Percentiles rank a stretch among this genome's conserved stretches.
Conservation (phyloP, 2,797 vertebrate species). For the Catharus ustulatus region DNA sequence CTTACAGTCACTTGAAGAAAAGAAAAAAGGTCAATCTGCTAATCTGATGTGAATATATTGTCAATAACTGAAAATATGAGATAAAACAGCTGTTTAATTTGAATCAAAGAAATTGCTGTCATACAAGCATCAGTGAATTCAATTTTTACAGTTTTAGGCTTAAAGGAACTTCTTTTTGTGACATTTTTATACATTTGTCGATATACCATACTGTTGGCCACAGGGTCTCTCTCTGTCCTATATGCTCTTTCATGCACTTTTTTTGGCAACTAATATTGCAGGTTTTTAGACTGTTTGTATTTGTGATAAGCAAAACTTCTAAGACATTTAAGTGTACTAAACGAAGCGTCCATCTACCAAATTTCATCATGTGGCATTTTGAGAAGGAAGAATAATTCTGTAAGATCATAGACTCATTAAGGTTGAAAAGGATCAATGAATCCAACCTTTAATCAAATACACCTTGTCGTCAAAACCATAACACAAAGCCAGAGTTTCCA, state of each 20-base stretch:
- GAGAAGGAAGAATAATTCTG: background rate
- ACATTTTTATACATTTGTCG: background rate
- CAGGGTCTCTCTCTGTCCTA: background rate
- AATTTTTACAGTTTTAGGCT: background rate
- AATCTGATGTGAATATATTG: constrained; percentile 16
- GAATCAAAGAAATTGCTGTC: background rate
- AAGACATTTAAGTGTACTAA: background rate
- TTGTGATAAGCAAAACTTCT: background rate
- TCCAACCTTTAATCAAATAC: background rate
- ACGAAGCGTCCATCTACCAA: background rate
- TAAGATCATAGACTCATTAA: background rate
- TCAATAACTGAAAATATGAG: constrained; percentile 36
- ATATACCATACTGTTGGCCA: background rate
- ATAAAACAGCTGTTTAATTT: constrained; percentile 8
- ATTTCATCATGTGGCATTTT: background rate
- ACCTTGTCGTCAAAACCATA: background rate
- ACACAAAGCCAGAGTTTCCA: background rate
- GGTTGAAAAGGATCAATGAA: background rate
- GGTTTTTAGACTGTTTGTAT: background rate
- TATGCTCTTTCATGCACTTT: background rate
- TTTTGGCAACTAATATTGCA: background rate
- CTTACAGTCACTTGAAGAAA: constrained; percentile 27
- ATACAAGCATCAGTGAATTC: background rate
- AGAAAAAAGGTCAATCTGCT: constrained; percentile 9
- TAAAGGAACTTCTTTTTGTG: background rate